These are phyloP conservation scores for Zoanthus solanderi DNA, from an alignment of 92 coral and sea anemone species.

Conservation along the genomic window DNA sequence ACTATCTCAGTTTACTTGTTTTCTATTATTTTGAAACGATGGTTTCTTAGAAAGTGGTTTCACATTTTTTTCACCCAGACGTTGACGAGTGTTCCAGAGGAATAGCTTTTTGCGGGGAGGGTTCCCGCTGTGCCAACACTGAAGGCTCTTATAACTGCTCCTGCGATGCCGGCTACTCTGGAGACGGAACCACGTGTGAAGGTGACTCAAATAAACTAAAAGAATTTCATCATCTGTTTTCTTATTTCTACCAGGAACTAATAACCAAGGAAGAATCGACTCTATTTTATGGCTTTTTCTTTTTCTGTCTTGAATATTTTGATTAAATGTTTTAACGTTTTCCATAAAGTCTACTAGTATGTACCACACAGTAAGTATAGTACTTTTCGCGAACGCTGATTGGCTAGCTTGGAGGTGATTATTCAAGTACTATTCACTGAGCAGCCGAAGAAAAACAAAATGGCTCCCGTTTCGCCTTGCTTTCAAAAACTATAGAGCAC, in stretches of 20 bases:
- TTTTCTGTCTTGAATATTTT: not conserved
- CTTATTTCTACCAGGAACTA: not conserved
- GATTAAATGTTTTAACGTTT: not conserved
- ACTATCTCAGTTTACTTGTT: no score
- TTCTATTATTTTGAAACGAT: no score
- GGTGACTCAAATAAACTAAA: not conserved
- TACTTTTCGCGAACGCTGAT: not conserved
- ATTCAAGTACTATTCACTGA: no score
- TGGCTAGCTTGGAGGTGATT: no score
- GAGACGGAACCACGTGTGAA: conserved; percentile 23
- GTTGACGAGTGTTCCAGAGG: conserved; percentile 11
- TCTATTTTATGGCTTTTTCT: not conserved
- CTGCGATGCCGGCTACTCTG: conserved; percentile 31
- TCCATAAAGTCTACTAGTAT: no score
- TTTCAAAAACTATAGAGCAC: no score
- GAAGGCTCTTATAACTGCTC: conserved; percentile 21
- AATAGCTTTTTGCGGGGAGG: not conserved
- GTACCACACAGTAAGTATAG: no score
- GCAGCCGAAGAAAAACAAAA: no score
- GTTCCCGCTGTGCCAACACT: conserved; percentile 33
- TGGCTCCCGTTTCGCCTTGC: no score
- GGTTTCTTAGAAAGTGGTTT: not conserved
- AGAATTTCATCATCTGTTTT: not conserved
- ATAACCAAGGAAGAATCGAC: no score
- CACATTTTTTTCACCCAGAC: not conserved